phyloP scores from a whole-genome alignment of 2,113 vertebrate genomes.

The Antennarius striatus region DNA sequence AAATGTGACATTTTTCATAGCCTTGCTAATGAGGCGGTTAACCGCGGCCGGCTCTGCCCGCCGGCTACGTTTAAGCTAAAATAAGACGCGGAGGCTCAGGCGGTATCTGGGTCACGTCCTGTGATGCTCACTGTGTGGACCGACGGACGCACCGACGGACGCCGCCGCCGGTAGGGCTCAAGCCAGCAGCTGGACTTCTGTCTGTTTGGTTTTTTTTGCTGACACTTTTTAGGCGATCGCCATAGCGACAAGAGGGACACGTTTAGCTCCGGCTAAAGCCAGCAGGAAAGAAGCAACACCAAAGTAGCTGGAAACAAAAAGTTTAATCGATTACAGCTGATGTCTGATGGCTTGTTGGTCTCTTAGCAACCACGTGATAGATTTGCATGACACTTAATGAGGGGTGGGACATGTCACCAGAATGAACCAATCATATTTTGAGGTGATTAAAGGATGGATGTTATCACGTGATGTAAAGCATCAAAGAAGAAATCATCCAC shows the following conservation, averaged over 20 bases:
- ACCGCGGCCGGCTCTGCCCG: slow-evolving; percentile 26
- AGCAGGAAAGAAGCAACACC: too few species aligned
- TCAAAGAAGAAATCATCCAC: too few species aligned
- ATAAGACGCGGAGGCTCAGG: slow-evolving; percentile 43
- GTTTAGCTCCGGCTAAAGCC: too few species aligned
- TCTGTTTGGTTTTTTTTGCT: slow-evolving; percentile 1
- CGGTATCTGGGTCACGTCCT: slow-evolving; percentile 59
- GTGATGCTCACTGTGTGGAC: slow-evolving; percentile 48
- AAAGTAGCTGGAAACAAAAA: too few species aligned
- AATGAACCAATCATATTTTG: too few species aligned
- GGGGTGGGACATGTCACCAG: too few species aligned
- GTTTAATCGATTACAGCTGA: too few species aligned
- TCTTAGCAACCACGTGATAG: too few species aligned
- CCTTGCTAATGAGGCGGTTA: slow-evolving; percentile 40
- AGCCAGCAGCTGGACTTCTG: not conserved
- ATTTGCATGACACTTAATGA: too few species aligned
- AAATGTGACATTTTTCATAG: slow-evolving; percentile 23
- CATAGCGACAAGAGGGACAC: not conserved
- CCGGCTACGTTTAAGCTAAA: slow-evolving; percentile 48
- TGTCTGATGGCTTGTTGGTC: too few species aligned
- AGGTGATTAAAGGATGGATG: too few species aligned
- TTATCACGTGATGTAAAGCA: too few species aligned
- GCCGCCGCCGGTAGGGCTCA: slow-evolving; percentile 6
- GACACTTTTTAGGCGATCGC: not conserved
- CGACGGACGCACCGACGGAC: slow-evolving; percentile 26